These are phyloP conservation scores for Leptodactylus fallax DNA, from an alignment of 2,797 vertebrate species.

Conservation along the genomic window DNA sequence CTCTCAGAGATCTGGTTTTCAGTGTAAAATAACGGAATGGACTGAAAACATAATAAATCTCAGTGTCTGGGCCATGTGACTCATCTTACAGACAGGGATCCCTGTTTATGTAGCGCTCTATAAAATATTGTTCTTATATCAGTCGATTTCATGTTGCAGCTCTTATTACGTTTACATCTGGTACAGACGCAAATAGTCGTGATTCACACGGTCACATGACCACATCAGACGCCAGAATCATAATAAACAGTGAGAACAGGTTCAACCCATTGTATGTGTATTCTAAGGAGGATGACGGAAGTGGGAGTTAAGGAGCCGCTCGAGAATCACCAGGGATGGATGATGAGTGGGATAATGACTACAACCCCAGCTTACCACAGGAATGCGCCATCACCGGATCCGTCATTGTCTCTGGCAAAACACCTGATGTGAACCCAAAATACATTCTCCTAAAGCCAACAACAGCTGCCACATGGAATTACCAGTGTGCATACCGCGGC, in stretches of 20 bases:
- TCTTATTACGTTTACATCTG: neutral
- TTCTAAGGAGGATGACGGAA: neutral
- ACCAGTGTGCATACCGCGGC: too few relatives aligned
- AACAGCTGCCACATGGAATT: neutral
- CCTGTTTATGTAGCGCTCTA: constrained; percentile 15
- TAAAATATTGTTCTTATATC: constrained; percentile 15
- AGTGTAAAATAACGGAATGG: neutral
- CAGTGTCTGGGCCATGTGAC: neutral
- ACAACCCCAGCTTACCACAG: neutral
- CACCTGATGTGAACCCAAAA: neutral
- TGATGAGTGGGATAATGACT: neutral
- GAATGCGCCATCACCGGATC: neutral
- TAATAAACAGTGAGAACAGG: constrained; percentile 16
- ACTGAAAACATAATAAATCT: constrained; percentile 6
- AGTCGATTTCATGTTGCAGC: neutral
- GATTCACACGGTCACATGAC: constrained; percentile 46
- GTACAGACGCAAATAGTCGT: neutral
- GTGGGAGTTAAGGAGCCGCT: neutral
- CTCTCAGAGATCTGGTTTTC: neutral
- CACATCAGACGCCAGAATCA: constrained; percentile 3
- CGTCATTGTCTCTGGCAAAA: neutral
- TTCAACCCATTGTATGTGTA: neutral
- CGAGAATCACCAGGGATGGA: neutral
- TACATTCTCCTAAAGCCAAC: neutral
- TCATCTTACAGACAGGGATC: neutral